Percentiles rank a stretch among this genome's conserved stretches.
phyloP scores from a whole-genome alignment of 2,797 vertebrate species.

The Microcaecilia unicolor region DNA sequence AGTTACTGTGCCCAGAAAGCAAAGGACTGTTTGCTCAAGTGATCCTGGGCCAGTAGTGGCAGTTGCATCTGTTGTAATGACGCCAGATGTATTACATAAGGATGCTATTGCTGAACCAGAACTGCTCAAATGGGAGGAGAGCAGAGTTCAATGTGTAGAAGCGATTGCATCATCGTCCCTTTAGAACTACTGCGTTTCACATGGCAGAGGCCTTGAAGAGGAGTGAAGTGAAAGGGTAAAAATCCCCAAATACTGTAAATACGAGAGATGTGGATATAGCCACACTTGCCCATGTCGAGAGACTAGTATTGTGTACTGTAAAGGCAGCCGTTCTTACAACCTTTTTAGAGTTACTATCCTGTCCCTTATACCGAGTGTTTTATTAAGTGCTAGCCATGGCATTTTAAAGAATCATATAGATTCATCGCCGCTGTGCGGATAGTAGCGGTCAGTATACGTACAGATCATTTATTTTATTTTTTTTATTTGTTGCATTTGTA shows the following conservation, averaged over 20 bases:
- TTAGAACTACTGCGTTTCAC: background rate
- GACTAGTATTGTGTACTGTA: no score
- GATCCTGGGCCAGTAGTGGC: background rate
- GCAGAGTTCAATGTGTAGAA: background rate
- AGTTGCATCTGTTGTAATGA: constrained; percentile 1
- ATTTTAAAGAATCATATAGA: no score
- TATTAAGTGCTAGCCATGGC: no score
- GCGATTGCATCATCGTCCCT: background rate
- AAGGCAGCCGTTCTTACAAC: no score
- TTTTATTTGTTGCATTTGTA: no score
- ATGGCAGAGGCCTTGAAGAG: fast-evolving
- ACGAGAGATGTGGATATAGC: background rate
- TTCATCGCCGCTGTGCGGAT: no score
- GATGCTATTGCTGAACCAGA: background rate
- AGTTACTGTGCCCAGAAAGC: constrained; percentile 13
- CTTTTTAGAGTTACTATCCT: no score
- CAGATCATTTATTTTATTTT: no score
- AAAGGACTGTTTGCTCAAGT: constrained; percentile 13
- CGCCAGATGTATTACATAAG: background rate
- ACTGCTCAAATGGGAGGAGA: background rate
- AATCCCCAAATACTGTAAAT: background rate
- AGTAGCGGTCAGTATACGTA: no score
- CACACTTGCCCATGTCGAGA: background rate
- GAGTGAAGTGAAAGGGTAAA: background rate
- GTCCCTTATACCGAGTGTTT: no score